Evolutionary conservation across 64 coral and sea anemone species (phyloP).

Genomic region (Montipora foliosa): DNA sequence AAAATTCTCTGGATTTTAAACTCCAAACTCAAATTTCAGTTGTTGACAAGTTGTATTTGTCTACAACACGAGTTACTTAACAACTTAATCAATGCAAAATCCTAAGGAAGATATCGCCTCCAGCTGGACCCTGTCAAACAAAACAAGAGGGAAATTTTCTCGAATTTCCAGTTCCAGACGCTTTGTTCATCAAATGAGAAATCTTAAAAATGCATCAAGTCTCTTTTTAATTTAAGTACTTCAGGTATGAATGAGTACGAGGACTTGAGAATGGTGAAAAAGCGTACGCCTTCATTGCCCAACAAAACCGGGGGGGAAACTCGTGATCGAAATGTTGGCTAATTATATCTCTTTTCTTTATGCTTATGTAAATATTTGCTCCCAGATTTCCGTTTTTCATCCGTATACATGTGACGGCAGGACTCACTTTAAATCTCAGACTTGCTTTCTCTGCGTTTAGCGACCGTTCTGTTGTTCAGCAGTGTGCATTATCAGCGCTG

Average conservation of each 20-base stretch:
- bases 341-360: background rate
- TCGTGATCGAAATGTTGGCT: background rate
- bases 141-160: background rate
- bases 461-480: background rate
- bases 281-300: no score
- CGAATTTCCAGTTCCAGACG: background rate
- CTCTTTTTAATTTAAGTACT: background rate
- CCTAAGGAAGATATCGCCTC: no score
- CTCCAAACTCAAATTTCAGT: background rate
- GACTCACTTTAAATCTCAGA: background rate
- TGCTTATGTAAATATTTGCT: constrained; percentile 49
- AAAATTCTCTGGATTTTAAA: no score
- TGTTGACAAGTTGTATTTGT: background rate
- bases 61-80: no score
- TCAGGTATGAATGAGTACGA: background rate
- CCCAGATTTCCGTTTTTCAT: background rate
- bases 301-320: background rate
- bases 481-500: background rate
- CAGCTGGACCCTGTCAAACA: background rate
- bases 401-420: background rate
- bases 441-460: background rate
- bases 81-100: no score
- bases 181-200: background rate
- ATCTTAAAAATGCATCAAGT: background rate
- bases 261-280: background rate